Conservation (phyloP, 2,888 invertebrate genomes). For the Apotomis capreana region DNA sequence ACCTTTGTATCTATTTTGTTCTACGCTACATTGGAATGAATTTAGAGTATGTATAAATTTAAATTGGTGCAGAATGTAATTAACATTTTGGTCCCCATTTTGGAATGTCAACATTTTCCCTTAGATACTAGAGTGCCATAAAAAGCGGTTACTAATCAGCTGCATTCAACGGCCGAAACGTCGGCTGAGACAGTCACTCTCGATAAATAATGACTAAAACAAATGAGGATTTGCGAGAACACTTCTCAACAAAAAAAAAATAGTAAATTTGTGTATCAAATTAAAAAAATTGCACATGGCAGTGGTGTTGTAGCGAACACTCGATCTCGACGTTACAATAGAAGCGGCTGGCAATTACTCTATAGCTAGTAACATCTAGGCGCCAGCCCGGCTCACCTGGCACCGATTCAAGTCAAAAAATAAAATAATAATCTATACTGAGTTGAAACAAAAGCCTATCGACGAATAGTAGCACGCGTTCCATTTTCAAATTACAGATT, state of each 20-base stretch:
- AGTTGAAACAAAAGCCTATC: slow-evolving; percentile 39
- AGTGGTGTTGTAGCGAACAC: slow-evolving; percentile 80
- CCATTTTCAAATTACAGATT: slow-evolving; percentile 43
- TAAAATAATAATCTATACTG: slow-evolving; percentile 34
- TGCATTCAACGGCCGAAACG: slow-evolving; percentile 62
- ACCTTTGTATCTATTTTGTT: slow-evolving; percentile 53
- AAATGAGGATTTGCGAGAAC: slow-evolving; percentile 63
- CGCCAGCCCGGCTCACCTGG: slow-evolving; percentile 66
- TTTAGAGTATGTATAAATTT: slow-evolving; percentile 46
- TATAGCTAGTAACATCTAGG: slow-evolving; percentile 75
- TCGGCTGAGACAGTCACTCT: slow-evolving; percentile 63
- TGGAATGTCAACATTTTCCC: slow-evolving; percentile 76
- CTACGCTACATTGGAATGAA: slow-evolving; percentile 47
- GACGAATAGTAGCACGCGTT: slow-evolving; percentile 34
- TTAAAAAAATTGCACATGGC: slow-evolving; percentile 79
- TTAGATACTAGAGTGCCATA: slow-evolving; percentile 58
- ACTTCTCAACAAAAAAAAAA: slow-evolving; percentile 66
- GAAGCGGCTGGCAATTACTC: slow-evolving; percentile 82
- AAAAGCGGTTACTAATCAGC: slow-evolving; percentile 55
- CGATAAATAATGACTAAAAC: slow-evolving; percentile 73
- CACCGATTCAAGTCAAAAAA: slow-evolving; percentile 47
- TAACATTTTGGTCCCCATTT: slow-evolving; percentile 73
- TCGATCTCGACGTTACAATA: slow-evolving; percentile 72
- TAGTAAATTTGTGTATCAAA: slow-evolving; percentile 69
- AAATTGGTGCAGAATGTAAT: slow-evolving; percentile 53